phyloP scores from a whole-genome alignment of 2,113 vertebrate species.

The Aspiorhynchus laticeps region DNA sequence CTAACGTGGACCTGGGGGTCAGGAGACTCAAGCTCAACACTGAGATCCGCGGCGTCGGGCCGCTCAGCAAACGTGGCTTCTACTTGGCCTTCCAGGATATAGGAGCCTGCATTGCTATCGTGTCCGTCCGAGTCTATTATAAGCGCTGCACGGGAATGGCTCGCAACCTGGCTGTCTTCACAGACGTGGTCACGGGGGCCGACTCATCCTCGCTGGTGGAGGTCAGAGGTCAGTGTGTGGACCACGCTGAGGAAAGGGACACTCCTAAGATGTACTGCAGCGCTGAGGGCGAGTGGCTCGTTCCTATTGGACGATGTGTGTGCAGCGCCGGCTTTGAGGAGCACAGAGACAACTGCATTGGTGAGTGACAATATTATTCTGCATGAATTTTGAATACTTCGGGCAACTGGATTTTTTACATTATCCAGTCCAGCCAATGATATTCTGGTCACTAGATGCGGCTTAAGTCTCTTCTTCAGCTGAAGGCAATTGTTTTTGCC shows the following conservation, averaged over 20 bases:
- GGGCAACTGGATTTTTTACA: neutral
- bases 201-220: conserved; percentile 96
- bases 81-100: conserved; percentile 98
- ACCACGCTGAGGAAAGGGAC: conserved; percentile 92
- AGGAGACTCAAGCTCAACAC: conserved; percentile 93
- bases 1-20: conserved; percentile 90
- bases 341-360: conserved; percentile 85
- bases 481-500: neutral
- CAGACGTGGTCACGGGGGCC: conserved; percentile 90
- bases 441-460: neutral
- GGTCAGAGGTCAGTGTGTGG: conserved; percentile 91
- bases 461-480: neutral
- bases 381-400: neutral
- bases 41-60: conserved; percentile 90
- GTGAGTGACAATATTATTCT: conserved; percentile 75
- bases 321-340: conserved; percentile 94
- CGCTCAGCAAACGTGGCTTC: conserved; percentile 87
- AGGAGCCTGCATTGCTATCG: conserved; percentile 92
- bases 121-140: conserved; percentile 92
- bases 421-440: neutral
- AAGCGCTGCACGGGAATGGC: conserved; percentile 91
- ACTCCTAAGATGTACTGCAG: conserved; percentile 99
- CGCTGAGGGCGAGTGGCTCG: conserved; percentile 96
- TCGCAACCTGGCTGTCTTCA: conserved; percentile 92
- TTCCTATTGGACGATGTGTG: conserved; percentile 94